Evolutionary conservation across 2,888 invertebrate species (phyloP), one percentile per base, ranked within the genome.

Genomic region (Diarsia rubi): DNA sequence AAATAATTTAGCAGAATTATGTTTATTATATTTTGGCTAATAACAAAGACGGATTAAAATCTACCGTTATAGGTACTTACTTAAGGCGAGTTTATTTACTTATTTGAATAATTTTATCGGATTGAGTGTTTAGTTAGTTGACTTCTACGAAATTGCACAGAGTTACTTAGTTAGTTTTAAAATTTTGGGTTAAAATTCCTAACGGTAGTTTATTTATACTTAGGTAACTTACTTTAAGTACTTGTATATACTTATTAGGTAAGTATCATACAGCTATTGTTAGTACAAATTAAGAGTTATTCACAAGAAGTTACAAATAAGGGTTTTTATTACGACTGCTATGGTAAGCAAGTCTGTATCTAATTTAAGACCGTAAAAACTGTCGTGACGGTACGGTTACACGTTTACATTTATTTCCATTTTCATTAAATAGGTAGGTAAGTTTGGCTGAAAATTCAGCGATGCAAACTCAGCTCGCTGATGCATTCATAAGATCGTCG

Each of bases 21-120:
- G 27, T 69, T 75, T 24, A 70, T 54, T 24, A 47, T 71, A 42
- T 64, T 67, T 57, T 63, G 49, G 9, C 27, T 52, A 19, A 3
- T 47, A 60, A 65, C 59, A 66, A 76, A 44, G 69, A 24, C 9
- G 16, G 57, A 65, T 78, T 78, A 60, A 45, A 64, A 1, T 42
- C 4, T 16, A 54, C 21, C 37, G 45, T 47, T 44, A 37, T 6
- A 9, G 2, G 37, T 3, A 37, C 37, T 37, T 37, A 37, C 0
- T 4, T 37, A 2, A 1, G 12, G 8, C 42, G 1, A n/a, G 24
- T 24, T 3, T 2, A 21, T 12, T 45, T 2, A 21, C 8, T 45
- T 62, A 3, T 16, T 49, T n/a, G 21, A 70, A 31, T 31, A 6
- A 24, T 47, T 37, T 31, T 14, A 49, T 47, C 45, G 60, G 24